These are phyloP conservation scores for Anthophora plumipes DNA, from an alignment of 2,888 invertebrate genomes.

Conservation along the genomic window DNA sequence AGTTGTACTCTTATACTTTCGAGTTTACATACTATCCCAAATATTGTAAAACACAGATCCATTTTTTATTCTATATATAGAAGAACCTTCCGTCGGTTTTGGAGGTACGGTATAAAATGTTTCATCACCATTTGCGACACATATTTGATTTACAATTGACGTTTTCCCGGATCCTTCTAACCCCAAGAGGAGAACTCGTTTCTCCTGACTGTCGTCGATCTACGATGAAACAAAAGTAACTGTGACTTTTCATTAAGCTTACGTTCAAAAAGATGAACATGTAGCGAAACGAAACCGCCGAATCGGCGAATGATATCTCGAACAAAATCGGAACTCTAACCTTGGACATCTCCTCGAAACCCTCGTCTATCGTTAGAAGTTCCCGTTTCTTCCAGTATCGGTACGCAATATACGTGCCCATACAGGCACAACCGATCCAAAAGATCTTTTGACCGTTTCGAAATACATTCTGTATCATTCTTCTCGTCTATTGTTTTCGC, in stretches of 20 bases:
- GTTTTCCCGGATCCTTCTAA: slow-evolving; percentile 83
- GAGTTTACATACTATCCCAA: slow-evolving; percentile 81
- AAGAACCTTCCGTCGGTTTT: slow-evolving; percentile 80
- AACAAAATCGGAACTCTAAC: slow-evolving; percentile 72
- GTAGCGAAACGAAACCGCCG: neutral
- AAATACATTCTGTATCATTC: slow-evolving; percentile 53
- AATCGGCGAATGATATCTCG: neutral
- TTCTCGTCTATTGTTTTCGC: slow-evolving; percentile 25
- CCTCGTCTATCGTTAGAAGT: slow-evolving; percentile 83
- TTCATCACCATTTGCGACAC: slow-evolving; percentile 73
- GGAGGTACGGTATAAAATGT: slow-evolving; percentile 74
- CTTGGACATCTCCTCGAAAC: slow-evolving; percentile 84
- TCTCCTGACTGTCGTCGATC: slow-evolving; percentile 83
- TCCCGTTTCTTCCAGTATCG: slow-evolving; percentile 83
- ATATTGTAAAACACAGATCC: slow-evolving; percentile 78
- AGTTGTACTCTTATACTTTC: too few relatives aligned
- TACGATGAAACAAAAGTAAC: slow-evolving; percentile 59
- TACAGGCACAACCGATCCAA: slow-evolving; percentile 80
- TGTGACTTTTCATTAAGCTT: neutral
- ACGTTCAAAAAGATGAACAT: neutral
- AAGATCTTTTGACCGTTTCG: slow-evolving; percentile 69
- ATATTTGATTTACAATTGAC: slow-evolving; percentile 81
- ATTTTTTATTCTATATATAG: slow-evolving; percentile 79
- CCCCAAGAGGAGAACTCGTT: slow-evolving; percentile 82
- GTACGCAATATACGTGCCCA: slow-evolving; percentile 83